These are phyloP conservation scores for Brachyistius frenatus DNA, from an alignment of 2,113 vertebrate genomes.

Conservation along the genomic window DNA sequence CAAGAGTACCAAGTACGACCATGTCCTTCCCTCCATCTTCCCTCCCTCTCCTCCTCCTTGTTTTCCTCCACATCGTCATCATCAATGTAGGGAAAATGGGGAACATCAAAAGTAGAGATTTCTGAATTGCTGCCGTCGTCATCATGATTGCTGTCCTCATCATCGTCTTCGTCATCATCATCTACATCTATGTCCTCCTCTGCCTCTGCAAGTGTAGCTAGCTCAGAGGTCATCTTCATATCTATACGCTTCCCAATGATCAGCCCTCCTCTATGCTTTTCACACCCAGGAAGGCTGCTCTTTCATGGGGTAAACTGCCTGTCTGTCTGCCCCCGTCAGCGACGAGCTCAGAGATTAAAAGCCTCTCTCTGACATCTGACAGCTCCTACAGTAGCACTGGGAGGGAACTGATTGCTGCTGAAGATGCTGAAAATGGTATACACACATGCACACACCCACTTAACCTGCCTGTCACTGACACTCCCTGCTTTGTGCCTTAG, in stretches of 20 bases:
- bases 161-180: slow-evolving; percentile 62
- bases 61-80: slow-evolving; percentile 84
- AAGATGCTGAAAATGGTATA: slow-evolving; percentile 44
- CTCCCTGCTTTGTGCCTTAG: slow-evolving; percentile 74
- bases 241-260: slow-evolving; percentile 40
- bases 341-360: slow-evolving; percentile 57
- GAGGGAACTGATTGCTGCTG: slow-evolving; percentile 54
- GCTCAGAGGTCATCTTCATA: slow-evolving; percentile 86
- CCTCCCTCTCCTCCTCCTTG: slow-evolving; percentile 43
- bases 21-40: slow-evolving; percentile 83
- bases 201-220: slow-evolving; percentile 81
- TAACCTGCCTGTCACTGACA: slow-evolving; percentile 77
- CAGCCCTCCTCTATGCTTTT: slow-evolving; percentile 36
- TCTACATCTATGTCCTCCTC: slow-evolving; percentile 77
- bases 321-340: slow-evolving; percentile 45
- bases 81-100: slow-evolving; percentile 95
- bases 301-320: slow-evolving; percentile 73
- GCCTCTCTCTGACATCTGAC: slow-evolving; percentile 52
- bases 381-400: slow-evolving; percentile 64
- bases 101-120: slow-evolving; percentile 90
- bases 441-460: slow-evolving; percentile 58
- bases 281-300: slow-evolving; percentile 50
- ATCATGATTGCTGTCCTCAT: slow-evolving; percentile 44
- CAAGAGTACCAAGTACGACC: slow-evolving; percentile 79
- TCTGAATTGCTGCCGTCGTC: slow-evolving; percentile 45